phyloP scores from a whole-genome alignment of 2,888 invertebrate species.

The Oxystoma pomonae region DNA sequence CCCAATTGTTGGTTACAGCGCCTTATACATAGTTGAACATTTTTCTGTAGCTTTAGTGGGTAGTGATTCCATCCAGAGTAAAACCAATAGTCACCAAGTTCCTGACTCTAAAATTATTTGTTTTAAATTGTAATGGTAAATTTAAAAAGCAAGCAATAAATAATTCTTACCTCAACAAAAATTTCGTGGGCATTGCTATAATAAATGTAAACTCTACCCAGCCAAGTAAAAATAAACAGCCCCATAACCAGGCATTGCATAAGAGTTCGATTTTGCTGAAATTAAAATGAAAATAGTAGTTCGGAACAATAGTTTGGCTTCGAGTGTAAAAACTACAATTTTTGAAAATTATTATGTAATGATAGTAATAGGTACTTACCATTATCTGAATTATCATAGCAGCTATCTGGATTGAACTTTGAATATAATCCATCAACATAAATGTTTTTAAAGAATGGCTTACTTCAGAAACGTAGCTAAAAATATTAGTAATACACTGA shows the following conservation, averaged over 20 bases:
- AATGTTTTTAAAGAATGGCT: neutral
- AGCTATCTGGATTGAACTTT: neutral
- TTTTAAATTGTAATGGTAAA: neutral
- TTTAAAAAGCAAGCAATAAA: neutral
- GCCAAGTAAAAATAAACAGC: neutral
- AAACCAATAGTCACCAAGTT: neutral
- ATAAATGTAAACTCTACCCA: neutral
- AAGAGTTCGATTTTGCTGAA: neutral
- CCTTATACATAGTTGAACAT: neutral
- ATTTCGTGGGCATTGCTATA: neutral
- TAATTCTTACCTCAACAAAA: neutral
- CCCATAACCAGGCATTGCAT: neutral
- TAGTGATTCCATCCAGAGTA: neutral
- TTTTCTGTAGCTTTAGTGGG: neutral
- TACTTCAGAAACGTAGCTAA: neutral
- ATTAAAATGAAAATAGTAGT: too few species aligned
- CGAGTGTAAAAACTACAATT: too few species aligned
- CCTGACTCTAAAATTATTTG: neutral
- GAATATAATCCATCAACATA: neutral
- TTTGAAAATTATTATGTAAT: too few species aligned
- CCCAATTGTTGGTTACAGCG: neutral
- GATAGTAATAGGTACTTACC: neutral
- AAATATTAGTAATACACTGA: too few species aligned
- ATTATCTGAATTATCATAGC: neutral
- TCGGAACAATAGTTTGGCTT: too few species aligned